Conservation (phyloP, 64 coral and sea anemone genomes). For the Trachythela sp. region DNA sequence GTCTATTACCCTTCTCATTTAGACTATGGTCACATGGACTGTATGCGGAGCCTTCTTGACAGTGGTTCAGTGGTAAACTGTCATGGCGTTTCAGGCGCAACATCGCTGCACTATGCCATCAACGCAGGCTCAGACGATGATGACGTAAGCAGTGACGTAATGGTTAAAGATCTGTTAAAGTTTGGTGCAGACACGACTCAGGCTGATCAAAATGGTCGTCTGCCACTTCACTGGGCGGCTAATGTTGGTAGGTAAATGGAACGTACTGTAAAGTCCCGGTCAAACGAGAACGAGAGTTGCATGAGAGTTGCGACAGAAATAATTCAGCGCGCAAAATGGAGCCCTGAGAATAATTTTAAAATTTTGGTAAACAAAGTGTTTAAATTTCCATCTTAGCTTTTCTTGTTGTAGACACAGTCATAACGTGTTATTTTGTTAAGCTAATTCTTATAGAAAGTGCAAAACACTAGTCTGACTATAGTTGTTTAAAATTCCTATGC, state of each 20-base stretch:
- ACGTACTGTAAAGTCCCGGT: no score
- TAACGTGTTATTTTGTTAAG: no score
- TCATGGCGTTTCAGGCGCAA: background rate
- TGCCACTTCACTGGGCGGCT: background rate
- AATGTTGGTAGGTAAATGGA: background rate
- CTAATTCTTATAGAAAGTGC: no score
- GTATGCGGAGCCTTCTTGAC: background rate
- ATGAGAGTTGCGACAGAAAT: no score
- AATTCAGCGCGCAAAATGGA: no score
- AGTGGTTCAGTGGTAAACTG: background rate
- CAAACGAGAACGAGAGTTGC: no score
- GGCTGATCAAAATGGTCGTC: background rate
- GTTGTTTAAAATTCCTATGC: no score
- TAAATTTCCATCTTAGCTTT: no score
- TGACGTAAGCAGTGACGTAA: background rate
- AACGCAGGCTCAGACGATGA: background rate
- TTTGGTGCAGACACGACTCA: background rate
- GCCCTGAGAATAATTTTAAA: no score
- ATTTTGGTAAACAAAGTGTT: no score
- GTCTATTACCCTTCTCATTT: background rate
- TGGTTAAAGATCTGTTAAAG: background rate
- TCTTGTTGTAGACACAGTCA: no score
- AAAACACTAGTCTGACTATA: no score
- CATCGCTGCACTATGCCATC: background rate
- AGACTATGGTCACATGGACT: conserved; percentile 1